A percentile compares a stretch with the other conserved stretches of the same genome.
These are phyloP conservation scores for Spheniscus humboldti DNA, from an alignment of 2,797 vertebrate genomes.

Conservation along the genomic window DNA sequence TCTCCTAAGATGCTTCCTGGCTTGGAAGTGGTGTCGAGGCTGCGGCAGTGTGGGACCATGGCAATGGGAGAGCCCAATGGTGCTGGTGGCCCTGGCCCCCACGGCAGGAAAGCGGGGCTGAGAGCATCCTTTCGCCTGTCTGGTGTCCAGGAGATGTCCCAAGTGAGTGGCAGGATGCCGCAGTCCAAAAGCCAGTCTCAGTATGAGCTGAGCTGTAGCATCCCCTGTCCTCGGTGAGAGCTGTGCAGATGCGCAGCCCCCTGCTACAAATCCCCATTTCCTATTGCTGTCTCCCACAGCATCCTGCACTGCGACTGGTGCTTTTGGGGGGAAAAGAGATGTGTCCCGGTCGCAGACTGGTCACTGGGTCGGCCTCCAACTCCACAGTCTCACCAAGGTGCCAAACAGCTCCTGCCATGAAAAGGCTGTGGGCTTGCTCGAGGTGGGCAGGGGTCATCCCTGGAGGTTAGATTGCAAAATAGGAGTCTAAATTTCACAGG, in stretches of 20 bases:
- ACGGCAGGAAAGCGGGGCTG: rapidly evolving
- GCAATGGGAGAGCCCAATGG: not conserved
- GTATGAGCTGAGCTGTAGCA: not conserved
- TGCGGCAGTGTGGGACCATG: not conserved
- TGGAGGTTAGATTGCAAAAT: not conserved
- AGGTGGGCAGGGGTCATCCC: not conserved
- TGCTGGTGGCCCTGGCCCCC: rapidly evolving
- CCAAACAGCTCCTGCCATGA: not conserved
- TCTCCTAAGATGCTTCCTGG: not conserved
- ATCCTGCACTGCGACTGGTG: not conserved
- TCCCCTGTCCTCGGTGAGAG: not conserved
- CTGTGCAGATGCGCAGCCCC: not conserved
- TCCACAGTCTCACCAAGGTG: not conserved
- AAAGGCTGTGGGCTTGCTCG: not conserved
- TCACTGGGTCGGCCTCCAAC: not conserved
- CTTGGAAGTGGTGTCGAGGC: not conserved
- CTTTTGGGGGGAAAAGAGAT: not conserved
- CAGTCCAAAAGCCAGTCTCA: not conserved
- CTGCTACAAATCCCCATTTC: not conserved
- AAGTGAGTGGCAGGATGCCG: not conserved
- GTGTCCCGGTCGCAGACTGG: not conserved
- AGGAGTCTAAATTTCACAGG: not conserved
- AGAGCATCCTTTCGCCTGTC: not conserved
- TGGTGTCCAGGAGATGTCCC: not conserved
- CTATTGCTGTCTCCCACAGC: not conserved